These are phyloP conservation scores for Tychaedon coryphoeus DNA, from an alignment of 2,113 vertebrate genomes.

Conservation along the genomic window DNA sequence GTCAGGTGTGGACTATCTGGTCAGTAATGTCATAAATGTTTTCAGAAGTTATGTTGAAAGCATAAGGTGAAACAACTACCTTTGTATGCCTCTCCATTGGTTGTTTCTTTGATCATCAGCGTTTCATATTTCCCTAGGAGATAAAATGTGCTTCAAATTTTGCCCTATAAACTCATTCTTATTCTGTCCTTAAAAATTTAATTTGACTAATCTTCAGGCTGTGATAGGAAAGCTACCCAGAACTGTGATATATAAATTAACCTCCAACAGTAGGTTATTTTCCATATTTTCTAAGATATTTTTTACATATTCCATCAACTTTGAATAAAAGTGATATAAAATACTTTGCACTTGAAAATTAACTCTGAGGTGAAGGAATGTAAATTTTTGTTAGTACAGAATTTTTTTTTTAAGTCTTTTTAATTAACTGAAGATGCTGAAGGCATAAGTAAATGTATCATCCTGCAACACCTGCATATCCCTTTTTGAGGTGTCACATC, in stretches of 20 bases:
- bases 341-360: neutral
- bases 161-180: neutral
- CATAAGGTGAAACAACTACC: neutral
- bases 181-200: neutral
- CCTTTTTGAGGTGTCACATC: neutral
- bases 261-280: neutral
- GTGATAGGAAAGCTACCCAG: neutral
- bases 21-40: neutral
- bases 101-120: slow-evolving; percentile 17
- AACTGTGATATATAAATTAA: neutral
- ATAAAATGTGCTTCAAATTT: slow-evolving; percentile 3
- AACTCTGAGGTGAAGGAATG: neutral
- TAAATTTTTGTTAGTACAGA: neutral
- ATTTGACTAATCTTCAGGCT: neutral
- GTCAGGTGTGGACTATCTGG: neutral
- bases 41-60: slow-evolving; percentile 26
- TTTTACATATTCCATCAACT: neutral
- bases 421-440: neutral
- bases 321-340: neutral
- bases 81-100: neutral
- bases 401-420: neutral
- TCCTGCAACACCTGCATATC: neutral
- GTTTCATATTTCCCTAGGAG: slow-evolving; percentile 27
- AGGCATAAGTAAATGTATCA: neutral
- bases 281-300: neutral